phyloP scores from a whole-genome alignment of 1,140 invertebrate species.

The Tetranychus cinnabarinus region DNA sequence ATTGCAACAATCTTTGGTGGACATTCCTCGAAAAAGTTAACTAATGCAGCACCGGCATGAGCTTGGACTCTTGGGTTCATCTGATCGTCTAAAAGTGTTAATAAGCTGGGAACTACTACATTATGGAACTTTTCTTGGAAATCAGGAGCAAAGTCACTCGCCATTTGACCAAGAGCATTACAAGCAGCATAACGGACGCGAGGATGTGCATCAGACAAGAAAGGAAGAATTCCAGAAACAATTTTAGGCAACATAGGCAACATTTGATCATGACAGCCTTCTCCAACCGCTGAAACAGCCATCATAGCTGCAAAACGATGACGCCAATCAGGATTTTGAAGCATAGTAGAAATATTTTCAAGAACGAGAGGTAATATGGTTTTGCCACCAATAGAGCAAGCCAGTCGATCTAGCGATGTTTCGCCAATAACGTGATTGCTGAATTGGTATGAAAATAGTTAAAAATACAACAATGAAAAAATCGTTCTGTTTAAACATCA shows the following conservation, averaged over 20 bases:
- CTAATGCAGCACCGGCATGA: constrained; percentile 59
- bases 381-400: constrained; percentile 86
- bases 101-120: constrained; percentile 64
- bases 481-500: background rate
- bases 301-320: constrained; percentile 73
- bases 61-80: constrained; percentile 74
- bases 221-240: constrained; percentile 65
- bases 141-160: constrained; percentile 83
- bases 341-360: constrained; percentile 54
- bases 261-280: constrained; percentile 97
- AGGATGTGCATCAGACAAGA: constrained; percentile 69
- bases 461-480: background rate
- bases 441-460: constrained; percentile 13
- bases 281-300: constrained; percentile 92
- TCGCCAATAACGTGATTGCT: constrained; percentile 86
- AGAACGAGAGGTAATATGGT: constrained; percentile 68
- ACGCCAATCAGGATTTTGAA: constrained; percentile 31
- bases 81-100: constrained; percentile 73
- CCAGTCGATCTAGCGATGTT: constrained; percentile 79
- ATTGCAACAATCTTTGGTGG: constrained; percentile 73
- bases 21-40: constrained; percentile 98
- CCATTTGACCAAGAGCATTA: constrained; percentile 98
- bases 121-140: constrained; percentile 97
- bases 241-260: constrained; percentile 70
- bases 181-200: constrained; percentile 87